These are phyloP conservation scores for Conopomorpha cramerella DNA, from an alignment of 1,140 invertebrate species.

Conservation along the genomic window DNA sequence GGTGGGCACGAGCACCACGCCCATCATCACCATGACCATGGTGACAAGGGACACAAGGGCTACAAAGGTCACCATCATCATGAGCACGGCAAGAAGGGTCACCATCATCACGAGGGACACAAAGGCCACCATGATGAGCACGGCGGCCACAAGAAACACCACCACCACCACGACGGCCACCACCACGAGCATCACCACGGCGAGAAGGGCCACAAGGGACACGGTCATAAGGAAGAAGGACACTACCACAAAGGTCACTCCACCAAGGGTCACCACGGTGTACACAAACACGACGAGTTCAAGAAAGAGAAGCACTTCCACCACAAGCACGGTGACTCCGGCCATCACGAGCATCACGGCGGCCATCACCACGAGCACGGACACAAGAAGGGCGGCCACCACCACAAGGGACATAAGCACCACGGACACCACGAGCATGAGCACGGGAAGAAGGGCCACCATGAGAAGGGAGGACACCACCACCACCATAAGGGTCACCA, in stretches of 20 bases:
- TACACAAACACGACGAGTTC: slow-evolving; percentile 75
- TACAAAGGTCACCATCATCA: slow-evolving; percentile 70
- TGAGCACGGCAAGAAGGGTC: slow-evolving; percentile 71
- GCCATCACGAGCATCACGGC: slow-evolving; percentile 68
- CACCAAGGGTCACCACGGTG: slow-evolving; percentile 75
- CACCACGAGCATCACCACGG: slow-evolving; percentile 75
- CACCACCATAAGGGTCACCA: slow-evolving; percentile 48
- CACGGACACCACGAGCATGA: slow-evolving; percentile 68
- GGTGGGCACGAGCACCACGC: slow-evolving; percentile 59
- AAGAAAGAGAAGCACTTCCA: slow-evolving; percentile 66
- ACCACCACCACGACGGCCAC: slow-evolving; percentile 73
- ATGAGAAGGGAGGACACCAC: slow-evolving; percentile 66
- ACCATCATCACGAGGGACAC: slow-evolving; percentile 73
- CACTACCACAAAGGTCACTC: slow-evolving; percentile 77
- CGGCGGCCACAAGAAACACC: slow-evolving; percentile 73
- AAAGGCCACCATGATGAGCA: slow-evolving; percentile 73
- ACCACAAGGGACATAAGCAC: slow-evolving; percentile 71
- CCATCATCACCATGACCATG: slow-evolving; percentile 56
- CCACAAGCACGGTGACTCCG: slow-evolving; percentile 74
- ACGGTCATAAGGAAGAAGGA: slow-evolving; percentile 62
- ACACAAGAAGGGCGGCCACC: slow-evolving; percentile 68
- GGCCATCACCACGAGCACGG: slow-evolving; percentile 68
- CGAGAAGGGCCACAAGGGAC: slow-evolving; percentile 68
- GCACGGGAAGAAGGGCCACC: slow-evolving; percentile 72
- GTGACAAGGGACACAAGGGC: slow-evolving; percentile 55